Percentiles rank a stretch among this genome's conserved stretches.
Evolutionary conservation across 2,113 vertebrate genomes (phyloP).

Genomic region (Numida meleagris): DNA sequence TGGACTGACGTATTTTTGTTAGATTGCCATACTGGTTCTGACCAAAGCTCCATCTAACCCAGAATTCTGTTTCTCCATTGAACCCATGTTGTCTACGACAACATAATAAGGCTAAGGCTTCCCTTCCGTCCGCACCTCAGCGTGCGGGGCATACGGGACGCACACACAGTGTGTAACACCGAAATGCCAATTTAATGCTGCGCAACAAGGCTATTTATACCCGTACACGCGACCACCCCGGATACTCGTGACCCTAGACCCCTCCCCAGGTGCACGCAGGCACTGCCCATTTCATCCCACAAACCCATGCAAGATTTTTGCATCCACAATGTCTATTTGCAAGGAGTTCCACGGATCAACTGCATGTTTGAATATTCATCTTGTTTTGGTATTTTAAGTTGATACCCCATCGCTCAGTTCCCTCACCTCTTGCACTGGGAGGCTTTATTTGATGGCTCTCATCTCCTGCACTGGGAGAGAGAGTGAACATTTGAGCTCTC

Average conservation of each 20-base stretch:
- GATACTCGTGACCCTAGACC: no score
- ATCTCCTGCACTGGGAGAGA: background rate
- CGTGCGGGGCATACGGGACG: no score
- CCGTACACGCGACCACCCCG: no score
- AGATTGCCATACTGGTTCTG: background rate
- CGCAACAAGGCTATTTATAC: no score
- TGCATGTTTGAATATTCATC: background rate
- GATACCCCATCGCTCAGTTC: background rate
- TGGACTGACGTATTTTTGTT: background rate
- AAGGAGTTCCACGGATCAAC: background rate
- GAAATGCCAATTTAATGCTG: no score
- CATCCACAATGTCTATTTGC: background rate
- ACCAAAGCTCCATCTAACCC: background rate
- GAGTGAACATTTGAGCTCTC: fast-evolving
- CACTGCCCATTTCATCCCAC: no score
- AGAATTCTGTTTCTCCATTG: background rate
- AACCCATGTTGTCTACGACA: no score
- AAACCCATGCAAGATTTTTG: background rate
- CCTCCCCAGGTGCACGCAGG: no score
- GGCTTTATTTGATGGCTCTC: background rate
- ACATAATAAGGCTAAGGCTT: no score
- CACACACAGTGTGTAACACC: no score
- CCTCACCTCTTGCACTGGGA: background rate
- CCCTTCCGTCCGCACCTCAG: no score
- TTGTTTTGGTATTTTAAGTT: background rate